These are phyloP conservation scores for Rhincodon typus DNA, from an alignment of 2,797 vertebrate genomes.

Conservation along the genomic window DNA sequence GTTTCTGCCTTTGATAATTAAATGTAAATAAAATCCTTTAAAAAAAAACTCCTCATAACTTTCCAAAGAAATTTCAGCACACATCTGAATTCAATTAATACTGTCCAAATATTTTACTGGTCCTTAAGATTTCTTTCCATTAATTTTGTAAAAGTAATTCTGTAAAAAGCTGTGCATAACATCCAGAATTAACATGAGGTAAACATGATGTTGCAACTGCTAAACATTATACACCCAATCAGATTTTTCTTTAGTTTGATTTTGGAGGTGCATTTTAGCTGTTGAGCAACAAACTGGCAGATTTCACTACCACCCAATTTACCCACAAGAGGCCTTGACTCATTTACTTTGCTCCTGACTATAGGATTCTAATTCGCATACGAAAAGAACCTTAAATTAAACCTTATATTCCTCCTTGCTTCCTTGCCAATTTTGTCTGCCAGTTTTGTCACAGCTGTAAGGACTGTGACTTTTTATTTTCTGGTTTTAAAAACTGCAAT, in stretches of 20 bases:
- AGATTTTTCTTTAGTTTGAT: neutral
- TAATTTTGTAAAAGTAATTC: neutral
- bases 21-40: neutral
- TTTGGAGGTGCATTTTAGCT: neutral
- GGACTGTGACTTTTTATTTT: no score
- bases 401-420: neutral
- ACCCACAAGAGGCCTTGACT: neutral
- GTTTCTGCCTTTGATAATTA: conserved; percentile 12
- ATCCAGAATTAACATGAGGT: neutral
- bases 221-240: neutral
- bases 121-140: neutral
- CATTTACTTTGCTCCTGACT: neutral
- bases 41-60: neutral
- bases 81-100: neutral
- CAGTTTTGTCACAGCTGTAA: neutral
- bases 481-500: no score
- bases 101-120: neutral
- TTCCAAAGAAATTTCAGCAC: neutral
- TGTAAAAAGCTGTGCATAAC: neutral
- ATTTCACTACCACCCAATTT: neutral
- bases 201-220: neutral
- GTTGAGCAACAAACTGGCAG: neutral
- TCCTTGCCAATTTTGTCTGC: neutral
- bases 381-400: neutral
- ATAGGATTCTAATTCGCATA: neutral